These are phyloP conservation scores for Lerema accius DNA, from an alignment of 1,140 invertebrate species.

Conservation along the genomic window DNA sequence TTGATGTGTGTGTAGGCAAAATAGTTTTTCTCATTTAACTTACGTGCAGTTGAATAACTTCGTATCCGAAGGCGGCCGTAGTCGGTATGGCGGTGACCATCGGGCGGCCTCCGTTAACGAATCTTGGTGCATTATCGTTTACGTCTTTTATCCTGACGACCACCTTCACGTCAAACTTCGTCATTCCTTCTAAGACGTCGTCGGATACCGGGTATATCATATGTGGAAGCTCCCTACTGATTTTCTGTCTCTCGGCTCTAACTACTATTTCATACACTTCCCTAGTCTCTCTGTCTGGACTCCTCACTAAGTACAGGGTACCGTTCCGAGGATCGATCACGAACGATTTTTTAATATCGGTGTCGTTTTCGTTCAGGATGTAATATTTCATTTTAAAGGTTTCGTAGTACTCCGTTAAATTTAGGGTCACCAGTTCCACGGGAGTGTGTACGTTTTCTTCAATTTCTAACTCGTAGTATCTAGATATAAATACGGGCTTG, in stretches of 20 bases:
- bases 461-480: conserved; percentile 91
- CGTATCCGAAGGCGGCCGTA: conserved; percentile 90
- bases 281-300: conserved; percentile 87
- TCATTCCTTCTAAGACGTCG: conserved; percentile 86
- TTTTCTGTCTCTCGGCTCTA: conserved; percentile 86
- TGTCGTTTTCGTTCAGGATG: conserved; percentile 83
- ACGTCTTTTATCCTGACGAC: conserved; percentile 90
- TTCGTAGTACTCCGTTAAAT: conserved; percentile 85
- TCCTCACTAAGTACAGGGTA: conserved; percentile 86
- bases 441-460: conserved; percentile 89
- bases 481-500: conserved; percentile 86
- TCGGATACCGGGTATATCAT: conserved; percentile 89
- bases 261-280: conserved; percentile 87
- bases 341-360: conserved; percentile 84
- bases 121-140: conserved; percentile 92
- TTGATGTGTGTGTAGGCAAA: conserved; percentile 1
- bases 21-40: conserved; percentile 29
- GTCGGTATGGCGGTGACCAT: conserved; percentile 91
- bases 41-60: conserved; percentile 88
- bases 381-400: conserved; percentile 84
- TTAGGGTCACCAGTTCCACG: conserved; percentile 87
- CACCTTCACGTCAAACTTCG: conserved; percentile 85
- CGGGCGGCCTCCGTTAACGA: conserved; percentile 87
- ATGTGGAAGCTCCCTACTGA: conserved; percentile 85
- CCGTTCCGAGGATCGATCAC: conserved; percentile 89